Percentiles rank a stretch among this genome's conserved stretches.
phyloP scores from a whole-genome alignment of 2,797 vertebrate species.

The Argyrosomus regius region DNA sequence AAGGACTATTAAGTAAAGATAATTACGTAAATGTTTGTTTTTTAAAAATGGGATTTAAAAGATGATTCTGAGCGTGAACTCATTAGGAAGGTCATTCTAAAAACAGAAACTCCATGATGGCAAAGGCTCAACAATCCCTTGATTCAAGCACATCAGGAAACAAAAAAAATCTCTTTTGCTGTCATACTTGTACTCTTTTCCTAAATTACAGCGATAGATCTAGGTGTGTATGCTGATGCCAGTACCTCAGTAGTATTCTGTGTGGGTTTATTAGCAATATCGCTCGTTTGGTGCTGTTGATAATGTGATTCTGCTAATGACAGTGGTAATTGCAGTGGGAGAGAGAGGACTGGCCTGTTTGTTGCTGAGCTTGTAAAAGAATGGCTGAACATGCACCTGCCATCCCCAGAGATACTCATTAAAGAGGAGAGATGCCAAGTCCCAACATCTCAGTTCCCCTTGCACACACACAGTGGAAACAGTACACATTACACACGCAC shows the following conservation, averaged over 20 bases:
- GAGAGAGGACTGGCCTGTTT: slow-evolving; percentile 68
- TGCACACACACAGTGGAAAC: slow-evolving; percentile 37
- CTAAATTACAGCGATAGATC: slow-evolving; percentile 24
- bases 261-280: slow-evolving; percentile 60
- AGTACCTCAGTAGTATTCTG: slow-evolving; percentile 41
- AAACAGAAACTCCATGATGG: slow-evolving; percentile 24
- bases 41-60: slow-evolving; percentile 40
- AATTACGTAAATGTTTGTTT: slow-evolving; percentile 61
- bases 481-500: slow-evolving; percentile 22
- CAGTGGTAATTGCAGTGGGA: slow-evolving; percentile 73
- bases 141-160: slow-evolving; percentile 33
- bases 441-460: slow-evolving; percentile 62
- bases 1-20: slow-evolving; percentile 64
- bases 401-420: slow-evolving; percentile 87
- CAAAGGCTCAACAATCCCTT: slow-evolving; percentile 5
- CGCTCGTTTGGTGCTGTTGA: slow-evolving; percentile 68
- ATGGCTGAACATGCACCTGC: slow-evolving; percentile 86
- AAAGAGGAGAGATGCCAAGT: slow-evolving; percentile 79
- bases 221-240: slow-evolving; percentile 47
- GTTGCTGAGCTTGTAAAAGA: slow-evolving; percentile 84
- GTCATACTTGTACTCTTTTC: not conserved
- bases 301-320: slow-evolving; percentile 77
- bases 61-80: slow-evolving; percentile 29
- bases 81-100: slow-evolving; percentile 40
- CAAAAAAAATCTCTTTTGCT: not conserved